Base-by-base conservation (phyloP, 2,797 vertebrate genomes). In the Emys orbicularis region DNA sequence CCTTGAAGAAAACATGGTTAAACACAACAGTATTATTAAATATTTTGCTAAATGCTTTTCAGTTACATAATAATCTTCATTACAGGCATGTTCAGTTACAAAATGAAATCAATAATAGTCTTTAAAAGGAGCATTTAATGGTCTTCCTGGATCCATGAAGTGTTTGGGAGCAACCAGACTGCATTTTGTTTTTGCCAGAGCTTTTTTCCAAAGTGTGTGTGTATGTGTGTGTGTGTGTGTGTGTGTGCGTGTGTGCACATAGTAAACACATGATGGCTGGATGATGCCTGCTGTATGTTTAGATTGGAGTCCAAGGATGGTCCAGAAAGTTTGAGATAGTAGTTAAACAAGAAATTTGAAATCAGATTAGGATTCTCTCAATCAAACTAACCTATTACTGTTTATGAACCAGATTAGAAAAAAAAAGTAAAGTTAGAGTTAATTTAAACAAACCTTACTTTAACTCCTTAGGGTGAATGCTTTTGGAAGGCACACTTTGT, bases 81-180 rank as follows among this genome's bases (percentile, higher is more conserved):
- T 79, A 74, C 37, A 74, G n/a, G 11, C 68, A 41, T 61, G 49
- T 50, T 83, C 59, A 50, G 61, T 41, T 83, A 77, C 49, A 49
- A 65, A 90, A 83, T 41, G 49, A 93, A 94, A 93, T 41, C 68
- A 81, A 29, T 89, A 77, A 57, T 88, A 89, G 29, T 59, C 56
- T 89, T 11, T 25, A 86, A 50, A 31, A 85, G n/a, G 47, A 44
- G 9, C 4, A 47, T 10, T 27, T 8, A 56, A 13, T 54, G 76
- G 34, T 52, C 25, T 44, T 76, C 59, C 31, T 49, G 18, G 53
- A 9, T 34, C n/a, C 59, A 21, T 72, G 68, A 59, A 47, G 72
- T 47, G 41, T 47, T 76, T 47, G 44, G 72, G 12, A 27, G 41
- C 41, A 76, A 47, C 12, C 72, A 76, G 41, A 44, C 44, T 76